These are phyloP conservation scores for Halocynthia roretzi DNA, from an alignment of 23 tunicate species.

Conservation along the genomic window DNA sequence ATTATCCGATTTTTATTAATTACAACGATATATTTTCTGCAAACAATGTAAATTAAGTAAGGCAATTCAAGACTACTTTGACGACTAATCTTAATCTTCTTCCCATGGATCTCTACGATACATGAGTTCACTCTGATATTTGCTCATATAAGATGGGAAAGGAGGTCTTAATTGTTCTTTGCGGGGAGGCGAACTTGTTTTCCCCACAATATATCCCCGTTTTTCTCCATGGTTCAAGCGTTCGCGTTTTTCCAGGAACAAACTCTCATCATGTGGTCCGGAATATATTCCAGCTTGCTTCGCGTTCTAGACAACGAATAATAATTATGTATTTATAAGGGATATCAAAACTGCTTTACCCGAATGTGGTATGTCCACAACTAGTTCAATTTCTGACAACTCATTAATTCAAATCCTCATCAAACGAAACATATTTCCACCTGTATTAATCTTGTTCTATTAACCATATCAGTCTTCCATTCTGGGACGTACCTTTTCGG, in stretches of 20 bases:
- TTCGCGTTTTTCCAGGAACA: constrained; percentile 64
- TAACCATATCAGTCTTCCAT: constrained; percentile 74
- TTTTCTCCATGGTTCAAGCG: constrained; percentile 63
- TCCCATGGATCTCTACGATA: constrained; percentile 70
- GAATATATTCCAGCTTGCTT: constrained; percentile 48
- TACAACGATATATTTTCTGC: too few relatives aligned
- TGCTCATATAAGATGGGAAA: constrained; percentile 59
- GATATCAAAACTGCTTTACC: too few relatives aligned
- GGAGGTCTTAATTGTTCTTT: constrained; percentile 42
- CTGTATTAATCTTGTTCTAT: constrained; percentile 30
- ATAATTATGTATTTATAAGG: too few relatives aligned
- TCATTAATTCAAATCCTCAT: too few relatives aligned
- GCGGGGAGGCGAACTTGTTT: constrained; percentile 39
- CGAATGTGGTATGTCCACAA: too few relatives aligned
- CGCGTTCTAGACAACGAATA: constrained; percentile 38
- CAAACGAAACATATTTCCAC: constrained; percentile 4
- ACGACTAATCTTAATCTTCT: constrained; percentile 15
- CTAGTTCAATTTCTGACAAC: too few relatives aligned
- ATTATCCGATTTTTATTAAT: too few relatives aligned
- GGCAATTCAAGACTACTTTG: too few relatives aligned
- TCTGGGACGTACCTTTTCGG: constrained; percentile 49
- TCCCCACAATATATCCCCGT: constrained; percentile 51
- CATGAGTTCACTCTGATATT: constrained; percentile 77
- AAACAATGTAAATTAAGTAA: too few relatives aligned
- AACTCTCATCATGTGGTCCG: constrained; percentile 80